These are phyloP conservation scores for Caenorhabditis plicata DNA, from an alignment of 2,888 invertebrate species.

Conservation along the genomic window DNA sequence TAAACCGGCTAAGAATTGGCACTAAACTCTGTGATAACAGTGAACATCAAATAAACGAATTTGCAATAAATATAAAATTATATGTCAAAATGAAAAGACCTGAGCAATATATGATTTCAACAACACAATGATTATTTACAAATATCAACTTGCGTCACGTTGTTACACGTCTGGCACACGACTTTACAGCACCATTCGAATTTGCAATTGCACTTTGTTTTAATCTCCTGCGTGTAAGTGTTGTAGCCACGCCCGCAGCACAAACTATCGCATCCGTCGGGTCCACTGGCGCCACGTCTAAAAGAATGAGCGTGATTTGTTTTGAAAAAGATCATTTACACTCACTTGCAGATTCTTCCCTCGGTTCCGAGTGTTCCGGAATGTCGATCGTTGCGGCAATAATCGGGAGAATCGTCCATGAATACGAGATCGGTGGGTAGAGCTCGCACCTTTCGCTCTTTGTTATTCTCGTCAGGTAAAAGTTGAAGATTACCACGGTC, in stretches of 20 bases:
- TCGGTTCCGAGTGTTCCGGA: slow-evolving; percentile 62
- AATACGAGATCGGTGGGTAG: slow-evolving; percentile 75
- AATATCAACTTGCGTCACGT: slow-evolving; percentile 58
- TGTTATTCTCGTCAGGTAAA: slow-evolving; percentile 25
- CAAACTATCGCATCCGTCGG: slow-evolving; percentile 62
- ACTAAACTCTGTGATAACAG: no score
- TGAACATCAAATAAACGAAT: no score
- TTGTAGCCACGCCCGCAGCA: slow-evolving; percentile 66
- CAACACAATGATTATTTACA: slow-evolving; percentile 59
- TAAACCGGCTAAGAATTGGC: no score
- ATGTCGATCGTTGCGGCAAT: slow-evolving; percentile 73
- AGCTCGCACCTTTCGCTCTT: slow-evolving; percentile 38
- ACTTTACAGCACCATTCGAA: slow-evolving; percentile 65
- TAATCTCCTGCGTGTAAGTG: slow-evolving; percentile 50
- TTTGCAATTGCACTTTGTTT: slow-evolving; percentile 48
- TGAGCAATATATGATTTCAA: no score
- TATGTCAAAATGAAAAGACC: no score
- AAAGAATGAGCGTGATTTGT: slow-evolving; percentile 7
- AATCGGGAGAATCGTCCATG: slow-evolving; percentile 90
- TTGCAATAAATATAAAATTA: no score
- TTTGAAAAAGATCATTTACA: slow-evolving; percentile 4
- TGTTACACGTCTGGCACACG: slow-evolving; percentile 61
- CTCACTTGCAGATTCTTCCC: slow-evolving; percentile 62
- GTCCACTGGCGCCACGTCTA: slow-evolving; percentile 52
- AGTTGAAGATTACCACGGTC: slow-evolving; percentile 63